Percentiles rank a stretch among this genome's conserved stretches.
phyloP scores from a whole-genome alignment of 2,797 vertebrate genomes.

The Threskiornis aethiopicus region DNA sequence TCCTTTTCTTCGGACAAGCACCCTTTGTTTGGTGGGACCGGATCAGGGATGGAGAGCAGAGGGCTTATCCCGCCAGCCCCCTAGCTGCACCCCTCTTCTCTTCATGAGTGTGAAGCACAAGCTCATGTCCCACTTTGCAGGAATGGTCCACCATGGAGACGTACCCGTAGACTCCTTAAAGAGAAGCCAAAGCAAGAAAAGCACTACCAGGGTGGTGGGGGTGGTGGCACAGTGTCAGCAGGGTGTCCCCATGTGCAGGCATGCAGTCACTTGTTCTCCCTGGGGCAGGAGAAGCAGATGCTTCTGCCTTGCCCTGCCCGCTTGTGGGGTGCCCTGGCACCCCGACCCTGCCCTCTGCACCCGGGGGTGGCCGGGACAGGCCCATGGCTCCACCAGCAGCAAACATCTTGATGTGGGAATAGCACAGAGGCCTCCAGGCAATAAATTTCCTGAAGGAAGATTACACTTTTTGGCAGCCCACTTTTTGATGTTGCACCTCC shows the following conservation, averaged over 20 bases:
- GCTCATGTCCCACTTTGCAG: not conserved
- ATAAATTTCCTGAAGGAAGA: slow-evolving; percentile 19
- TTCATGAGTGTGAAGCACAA: not conserved
- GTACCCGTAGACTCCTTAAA: not conserved
- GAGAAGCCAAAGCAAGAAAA: not conserved
- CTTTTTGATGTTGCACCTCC: slow-evolving; percentile 18
- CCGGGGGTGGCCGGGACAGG: not conserved
- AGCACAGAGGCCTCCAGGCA: not conserved
- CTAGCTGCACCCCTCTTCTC: not conserved
- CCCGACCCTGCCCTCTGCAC: fast-evolving
- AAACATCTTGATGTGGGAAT: not conserved
- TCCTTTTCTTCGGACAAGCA: not conserved
- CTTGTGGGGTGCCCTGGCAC: not conserved
- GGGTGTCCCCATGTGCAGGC: not conserved
- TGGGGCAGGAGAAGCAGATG: not conserved
- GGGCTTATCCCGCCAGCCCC: not conserved
- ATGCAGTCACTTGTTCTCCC: not conserved
- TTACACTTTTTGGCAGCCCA: not conserved
- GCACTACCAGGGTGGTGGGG: not conserved
- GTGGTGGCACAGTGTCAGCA: not conserved
- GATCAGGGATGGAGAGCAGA: not conserved
- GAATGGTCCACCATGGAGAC: not conserved
- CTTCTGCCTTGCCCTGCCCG: not conserved
- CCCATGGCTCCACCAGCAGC: not conserved
- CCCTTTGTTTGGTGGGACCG: not conserved